Percentiles rank a stretch among this genome's conserved stretches.
These are phyloP conservation scores for Darevskia nairensis DNA, from an alignment of 2,797 vertebrate genomes.

Conservation along the genomic window DNA sequence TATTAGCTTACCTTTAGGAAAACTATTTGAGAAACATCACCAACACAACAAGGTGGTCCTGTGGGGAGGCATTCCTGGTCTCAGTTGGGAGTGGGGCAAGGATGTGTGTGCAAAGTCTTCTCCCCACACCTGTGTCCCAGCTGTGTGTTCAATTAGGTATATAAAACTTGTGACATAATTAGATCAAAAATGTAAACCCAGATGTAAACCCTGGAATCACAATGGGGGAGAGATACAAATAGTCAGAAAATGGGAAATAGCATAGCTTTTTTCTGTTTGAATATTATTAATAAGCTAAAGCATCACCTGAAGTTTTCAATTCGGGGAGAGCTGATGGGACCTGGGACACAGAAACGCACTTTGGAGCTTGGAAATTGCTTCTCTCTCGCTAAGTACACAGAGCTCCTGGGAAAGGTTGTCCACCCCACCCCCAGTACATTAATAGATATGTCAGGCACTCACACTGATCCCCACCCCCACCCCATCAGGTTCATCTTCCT, in stretches of 20 bases:
- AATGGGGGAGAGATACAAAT: slow-evolving; percentile 15
- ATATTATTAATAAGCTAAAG: slow-evolving; percentile 5
- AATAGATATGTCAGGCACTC: slow-evolving; percentile 30
- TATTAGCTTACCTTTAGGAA: no score
- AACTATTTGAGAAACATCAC: no score
- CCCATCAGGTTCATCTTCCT: slow-evolving; percentile 13
- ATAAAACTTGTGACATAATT: no score
- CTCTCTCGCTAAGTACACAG: slow-evolving; percentile 20
- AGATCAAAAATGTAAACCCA: no score
- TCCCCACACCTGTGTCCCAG: no score
- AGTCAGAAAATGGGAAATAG: slow-evolving; percentile 12
- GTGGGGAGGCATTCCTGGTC: no score
- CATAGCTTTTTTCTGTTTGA: not conserved
- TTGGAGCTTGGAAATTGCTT: slow-evolving; percentile 50
- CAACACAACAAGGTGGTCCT: no score
- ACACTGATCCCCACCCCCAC: not conserved
- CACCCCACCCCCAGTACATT: slow-evolving; percentile 12
- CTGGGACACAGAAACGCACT: slow-evolving; percentile 5
- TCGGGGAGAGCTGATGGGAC: slow-evolving; percentile 40
- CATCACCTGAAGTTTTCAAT: slow-evolving; percentile 23
- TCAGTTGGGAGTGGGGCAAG: no score
- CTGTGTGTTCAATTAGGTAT: no score
- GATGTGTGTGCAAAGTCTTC: no score
- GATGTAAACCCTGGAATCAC: slow-evolving; percentile 43
- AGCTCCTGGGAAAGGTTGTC: slow-evolving; percentile 43